Conservation (phyloP, 2,888 invertebrate genomes). For the Nemapogon koenigi region DNA sequence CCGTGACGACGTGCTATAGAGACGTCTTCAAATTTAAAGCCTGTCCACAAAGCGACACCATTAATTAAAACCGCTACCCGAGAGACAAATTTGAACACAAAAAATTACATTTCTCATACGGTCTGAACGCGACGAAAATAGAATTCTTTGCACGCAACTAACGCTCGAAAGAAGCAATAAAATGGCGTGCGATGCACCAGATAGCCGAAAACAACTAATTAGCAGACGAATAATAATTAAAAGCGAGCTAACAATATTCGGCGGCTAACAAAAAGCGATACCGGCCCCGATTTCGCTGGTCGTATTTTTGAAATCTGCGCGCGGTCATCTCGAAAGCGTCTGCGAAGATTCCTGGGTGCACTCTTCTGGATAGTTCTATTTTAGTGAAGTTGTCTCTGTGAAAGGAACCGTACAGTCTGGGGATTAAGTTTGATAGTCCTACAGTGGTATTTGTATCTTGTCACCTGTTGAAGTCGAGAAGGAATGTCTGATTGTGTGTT, state of each 20-base stretch:
- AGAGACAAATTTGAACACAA: slow-evolving; percentile 9
- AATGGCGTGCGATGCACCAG: slow-evolving; percentile 21
- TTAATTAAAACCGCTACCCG: slow-evolving; percentile 7
- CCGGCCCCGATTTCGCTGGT: slow-evolving; percentile 48
- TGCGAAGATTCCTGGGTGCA: slow-evolving; percentile 10
- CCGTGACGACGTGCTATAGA: slow-evolving; percentile 8
- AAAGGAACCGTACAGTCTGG: background rate
- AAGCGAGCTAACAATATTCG: slow-evolving; percentile 35
- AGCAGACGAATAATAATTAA: slow-evolving; percentile 47
- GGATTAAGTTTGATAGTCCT: slow-evolving; percentile 3
- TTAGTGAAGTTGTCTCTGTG: background rate
- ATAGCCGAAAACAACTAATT: slow-evolving; percentile 34
- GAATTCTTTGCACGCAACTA: slow-evolving; percentile 9
- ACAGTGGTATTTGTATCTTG: background rate
- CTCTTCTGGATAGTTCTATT: too few relatives aligned
- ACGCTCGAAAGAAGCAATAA: slow-evolving; percentile 26
- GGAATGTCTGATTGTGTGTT: slow-evolving; percentile 19
- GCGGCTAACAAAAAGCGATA: slow-evolving; percentile 42
- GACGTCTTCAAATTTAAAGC: slow-evolving; percentile 6
- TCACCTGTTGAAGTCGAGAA: slow-evolving; percentile 1
- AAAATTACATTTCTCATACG: slow-evolving; percentile 6
- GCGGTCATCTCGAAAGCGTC: slow-evolving; percentile 33
- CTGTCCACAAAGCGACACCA: slow-evolving; percentile 7
- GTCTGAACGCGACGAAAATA: slow-evolving; percentile 9
- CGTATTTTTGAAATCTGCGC: slow-evolving; percentile 58